Evolutionary conservation across 2,888 invertebrate species (phyloP).

Genomic region (Tenthredo livida): DNA sequence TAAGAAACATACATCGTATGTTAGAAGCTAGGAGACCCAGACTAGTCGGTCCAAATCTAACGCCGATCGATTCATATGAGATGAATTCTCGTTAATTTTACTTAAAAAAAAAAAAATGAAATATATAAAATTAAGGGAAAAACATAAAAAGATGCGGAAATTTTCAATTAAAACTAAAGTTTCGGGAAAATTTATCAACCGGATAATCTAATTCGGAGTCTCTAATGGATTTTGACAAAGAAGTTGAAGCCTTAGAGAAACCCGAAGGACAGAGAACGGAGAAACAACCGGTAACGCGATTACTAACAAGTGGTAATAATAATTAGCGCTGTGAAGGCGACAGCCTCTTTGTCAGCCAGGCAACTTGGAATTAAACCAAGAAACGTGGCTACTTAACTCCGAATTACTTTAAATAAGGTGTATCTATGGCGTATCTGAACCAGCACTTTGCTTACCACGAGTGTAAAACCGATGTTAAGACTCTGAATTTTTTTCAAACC

Average conservation of each 20-base stretch:
- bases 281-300: conserved; percentile 56
- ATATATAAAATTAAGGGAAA: background rate
- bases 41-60: background rate
- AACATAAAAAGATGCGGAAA: background rate
- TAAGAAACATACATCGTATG: conserved; percentile 13
- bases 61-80: background rate
- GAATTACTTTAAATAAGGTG: conserved; percentile 36
- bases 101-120: background rate
- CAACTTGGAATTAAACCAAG: conserved; percentile 37
- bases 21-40: background rate
- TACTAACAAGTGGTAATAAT: conserved; percentile 63
- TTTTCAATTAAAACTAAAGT: background rate
- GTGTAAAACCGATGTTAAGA: conserved; percentile 7
- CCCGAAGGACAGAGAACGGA: background rate
- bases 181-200: background rate
- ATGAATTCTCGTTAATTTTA: background rate
- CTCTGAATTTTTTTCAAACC: background rate
- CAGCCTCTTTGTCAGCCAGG: conserved; percentile 35
- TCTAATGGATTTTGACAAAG: background rate
- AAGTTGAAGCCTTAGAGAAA: background rate
- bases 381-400: conserved; percentile 40
- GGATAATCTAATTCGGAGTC: background rate
- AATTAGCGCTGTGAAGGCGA: conserved; percentile 58
- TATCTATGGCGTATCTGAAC: conserved; percentile 38
- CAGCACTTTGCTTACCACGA: conserved; percentile 8